Evolutionary conservation across 2,888 invertebrate species (phyloP), one percentile per base, ranked within the genome.

Genomic region (Rhagophthalmus giganteus): DNA sequence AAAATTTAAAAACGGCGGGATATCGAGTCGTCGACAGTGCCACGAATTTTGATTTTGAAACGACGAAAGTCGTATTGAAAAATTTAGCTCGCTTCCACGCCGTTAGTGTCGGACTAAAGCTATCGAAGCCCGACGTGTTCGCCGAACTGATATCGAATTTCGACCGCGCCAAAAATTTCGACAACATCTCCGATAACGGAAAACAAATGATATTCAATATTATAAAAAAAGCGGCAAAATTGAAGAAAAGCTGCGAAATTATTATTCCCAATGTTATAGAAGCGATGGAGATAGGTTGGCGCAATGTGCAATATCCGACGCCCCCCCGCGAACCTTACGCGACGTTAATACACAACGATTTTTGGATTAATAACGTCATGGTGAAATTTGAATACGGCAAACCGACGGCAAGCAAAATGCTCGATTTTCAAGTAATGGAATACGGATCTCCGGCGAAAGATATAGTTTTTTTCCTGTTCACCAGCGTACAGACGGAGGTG

Each of bases 291-390:
- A 20, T 32, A 15, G 49, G 46, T 11, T 27, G 14, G 10, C 33
- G 50, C 8, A 35, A 30, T 11, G 35, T 57, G 66, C 55, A 35
- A 61, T 15, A 46, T 39, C 24, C 16, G 46, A 55, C 3, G 59
- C 67, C 27, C 66, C 74, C 12, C 65, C 70, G 2, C 1, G 78
- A 77, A 27, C 75, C 76, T 0, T 83, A 78, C 69, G 74, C 74
- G 1, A 76, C 80, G 0, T 70, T 81, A 7, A 70, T 74, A 1
- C 83, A 83, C 54, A 69, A 72, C 2, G 83, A 83, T 62, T 71
- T 79, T 35, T 83, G 82, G 83, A 76, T 78, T n/a, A 82, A 81
- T 60, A 83, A 83, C 57, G 71, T 81, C 3, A 75, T 83, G 74
- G 67, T 81, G 9, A 75, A 74, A 58, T 73, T 74, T 33, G 55